These are phyloP conservation scores for Premnoplex brunnescens DNA, from an alignment of 2,797 vertebrate species.

Conservation along the genomic window DNA sequence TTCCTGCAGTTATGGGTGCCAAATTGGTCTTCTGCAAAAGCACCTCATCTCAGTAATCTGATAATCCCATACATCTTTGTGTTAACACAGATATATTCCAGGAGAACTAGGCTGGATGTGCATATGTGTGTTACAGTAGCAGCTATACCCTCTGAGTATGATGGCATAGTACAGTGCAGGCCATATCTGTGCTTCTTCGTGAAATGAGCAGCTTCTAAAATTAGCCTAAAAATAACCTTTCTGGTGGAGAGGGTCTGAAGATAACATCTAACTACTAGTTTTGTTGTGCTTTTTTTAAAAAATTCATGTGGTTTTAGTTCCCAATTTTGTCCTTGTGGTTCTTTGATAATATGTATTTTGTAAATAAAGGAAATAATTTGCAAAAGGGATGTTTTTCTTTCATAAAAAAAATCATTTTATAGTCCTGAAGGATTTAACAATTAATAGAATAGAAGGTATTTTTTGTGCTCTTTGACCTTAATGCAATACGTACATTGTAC, in stretches of 20 bases:
- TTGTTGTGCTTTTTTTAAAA: fast-evolving
- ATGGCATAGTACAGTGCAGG: not conserved
- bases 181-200: too few species aligned
- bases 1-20: not conserved
- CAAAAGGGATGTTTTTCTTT: not conserved
- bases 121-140: not conserved
- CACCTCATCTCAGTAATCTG: not conserved
- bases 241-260: not conserved
- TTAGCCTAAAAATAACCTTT: not conserved
- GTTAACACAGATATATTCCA: not conserved
- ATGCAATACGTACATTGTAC: not conserved
- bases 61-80: not conserved
- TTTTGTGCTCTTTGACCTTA: not conserved
- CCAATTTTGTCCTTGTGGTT: not conserved
- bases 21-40: not conserved
- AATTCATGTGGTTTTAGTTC: not conserved
- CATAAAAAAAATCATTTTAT: not conserved
- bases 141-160: not conserved
- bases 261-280: not conserved
- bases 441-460: not conserved
- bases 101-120: not conserved
- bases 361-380: not conserved
- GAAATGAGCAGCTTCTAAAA: not conserved
- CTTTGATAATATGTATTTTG: not conserved
- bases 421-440: not conserved